These are phyloP conservation scores for Pelodytes ibericus DNA, from an alignment of 2,797 vertebrate species.

Conservation along the genomic window DNA sequence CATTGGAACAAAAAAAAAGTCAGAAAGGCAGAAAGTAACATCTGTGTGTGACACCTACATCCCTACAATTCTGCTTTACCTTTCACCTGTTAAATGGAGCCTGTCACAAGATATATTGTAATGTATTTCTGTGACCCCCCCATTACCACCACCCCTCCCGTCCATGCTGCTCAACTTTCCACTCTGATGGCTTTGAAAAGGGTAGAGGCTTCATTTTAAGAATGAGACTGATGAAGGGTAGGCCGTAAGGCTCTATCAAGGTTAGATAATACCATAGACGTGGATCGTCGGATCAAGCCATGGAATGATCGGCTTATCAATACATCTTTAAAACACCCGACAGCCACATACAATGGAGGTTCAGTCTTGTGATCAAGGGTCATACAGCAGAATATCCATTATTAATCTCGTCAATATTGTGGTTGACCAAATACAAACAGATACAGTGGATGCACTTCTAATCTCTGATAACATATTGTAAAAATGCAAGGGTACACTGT, in stretches of 20 bases:
- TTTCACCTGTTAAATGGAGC: constrained; percentile 49
- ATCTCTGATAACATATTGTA: constrained; percentile 7
- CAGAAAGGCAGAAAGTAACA: constrained; percentile 10
- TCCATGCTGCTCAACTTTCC: constrained; percentile 69
- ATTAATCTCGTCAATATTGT: constrained; percentile 72
- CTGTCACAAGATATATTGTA: constrained; percentile 48
- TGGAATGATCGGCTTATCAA: constrained; percentile 70
- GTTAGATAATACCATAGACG: constrained; percentile 62
- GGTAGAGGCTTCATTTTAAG: constrained; percentile 41
- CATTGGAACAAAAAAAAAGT: not conserved
- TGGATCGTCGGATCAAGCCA: constrained; percentile 63
- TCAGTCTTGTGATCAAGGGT: constrained; percentile 70
- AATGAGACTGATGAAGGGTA: constrained; percentile 51
- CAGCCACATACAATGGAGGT: constrained; percentile 63
- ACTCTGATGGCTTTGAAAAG: constrained; percentile 73
- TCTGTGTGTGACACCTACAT: constrained; percentile 16
- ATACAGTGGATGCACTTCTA: constrained; percentile 61
- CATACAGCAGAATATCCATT: constrained; percentile 70
- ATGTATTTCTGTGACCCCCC: constrained; percentile 6
- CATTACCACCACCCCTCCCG: not conserved
- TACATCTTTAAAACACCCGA: constrained; percentile 72
- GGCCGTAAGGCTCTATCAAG: constrained; percentile 56
- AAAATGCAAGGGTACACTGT: not conserved
- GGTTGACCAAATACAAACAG: constrained; percentile 72
- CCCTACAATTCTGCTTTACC: constrained; percentile 16